Percentiles rank a stretch among this genome's conserved stretches.
phyloP scores from a whole-genome alignment of 2,113 vertebrate species.

The Raphicerus campestris region DNA sequence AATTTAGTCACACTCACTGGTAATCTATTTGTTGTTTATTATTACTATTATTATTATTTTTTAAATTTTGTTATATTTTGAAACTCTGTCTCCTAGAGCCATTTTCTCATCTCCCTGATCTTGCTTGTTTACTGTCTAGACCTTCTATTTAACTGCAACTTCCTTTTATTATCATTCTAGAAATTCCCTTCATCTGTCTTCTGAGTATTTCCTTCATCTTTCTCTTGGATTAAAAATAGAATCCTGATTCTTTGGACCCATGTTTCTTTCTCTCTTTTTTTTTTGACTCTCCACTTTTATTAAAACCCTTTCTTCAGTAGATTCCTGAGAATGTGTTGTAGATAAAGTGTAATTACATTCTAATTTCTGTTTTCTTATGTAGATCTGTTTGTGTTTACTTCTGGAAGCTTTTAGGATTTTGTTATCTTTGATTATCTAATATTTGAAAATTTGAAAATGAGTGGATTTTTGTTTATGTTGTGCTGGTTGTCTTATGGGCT shows the following conservation, averaged over 20 bases:
- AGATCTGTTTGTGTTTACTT: neutral
- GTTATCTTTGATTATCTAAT: neutral
- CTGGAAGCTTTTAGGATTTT: neutral
- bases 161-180: neutral
- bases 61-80: neutral
- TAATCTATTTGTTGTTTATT: neutral
- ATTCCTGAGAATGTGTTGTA: neutral
- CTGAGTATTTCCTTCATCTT: neutral
- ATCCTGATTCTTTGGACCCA: neutral
- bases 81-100: neutral
- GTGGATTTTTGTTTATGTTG: neutral
- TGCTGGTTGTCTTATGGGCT: neutral
- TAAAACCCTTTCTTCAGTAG: neutral
- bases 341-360: neutral
- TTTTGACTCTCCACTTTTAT: neutral
- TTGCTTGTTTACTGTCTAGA: neutral
- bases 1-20: neutral
- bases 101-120: neutral
- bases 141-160: neutral
- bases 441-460: neutral
- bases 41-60: neutral
- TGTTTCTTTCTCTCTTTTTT: neutral
- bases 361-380: neutral
- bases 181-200: neutral
- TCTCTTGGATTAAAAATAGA: neutral